Percentiles rank a stretch among this genome's conserved stretches.
These are phyloP conservation scores for Hippocampus kuda DNA, from an alignment of 2,797 vertebrate species.

Conservation along the genomic window DNA sequence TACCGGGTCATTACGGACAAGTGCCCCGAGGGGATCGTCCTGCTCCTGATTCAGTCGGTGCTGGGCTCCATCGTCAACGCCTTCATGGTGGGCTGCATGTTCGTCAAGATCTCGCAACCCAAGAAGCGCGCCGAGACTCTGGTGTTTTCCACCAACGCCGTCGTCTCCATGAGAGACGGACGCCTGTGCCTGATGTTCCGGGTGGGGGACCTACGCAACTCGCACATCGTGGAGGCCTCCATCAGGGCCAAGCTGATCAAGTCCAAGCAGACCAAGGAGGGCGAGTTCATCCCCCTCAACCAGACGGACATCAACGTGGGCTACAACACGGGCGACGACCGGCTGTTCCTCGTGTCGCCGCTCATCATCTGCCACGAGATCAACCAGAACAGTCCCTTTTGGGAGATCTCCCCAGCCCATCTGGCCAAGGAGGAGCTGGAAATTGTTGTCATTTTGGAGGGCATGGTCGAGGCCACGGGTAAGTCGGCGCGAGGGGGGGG, in stretches of 20 bases:
- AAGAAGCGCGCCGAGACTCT: slow-evolving; percentile 98
- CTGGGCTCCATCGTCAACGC: slow-evolving; percentile 98
- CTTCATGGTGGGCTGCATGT: slow-evolving; percentile 99
- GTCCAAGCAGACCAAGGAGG: slow-evolving; percentile 98
- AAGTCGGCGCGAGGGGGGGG: slow-evolving; percentile 31
- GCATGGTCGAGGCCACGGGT: slow-evolving; percentile 99
- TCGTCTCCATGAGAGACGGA: slow-evolving; percentile 94
- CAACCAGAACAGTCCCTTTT: slow-evolving; percentile 96
- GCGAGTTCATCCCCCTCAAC: slow-evolving; percentile 98
- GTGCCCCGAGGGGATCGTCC: slow-evolving; percentile 92
- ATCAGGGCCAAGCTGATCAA: slow-evolving; percentile 98
- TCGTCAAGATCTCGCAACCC: slow-evolving; percentile 98
- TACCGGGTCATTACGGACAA: slow-evolving; percentile 98
- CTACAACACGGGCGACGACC: slow-evolving; percentile 94
- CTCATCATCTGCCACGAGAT: slow-evolving; percentile 99
- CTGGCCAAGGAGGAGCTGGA: slow-evolving; percentile 89
- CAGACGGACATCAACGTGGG: slow-evolving; percentile 99
- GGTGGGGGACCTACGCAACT: slow-evolving; percentile 95
- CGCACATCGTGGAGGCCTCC: slow-evolving; percentile 97
- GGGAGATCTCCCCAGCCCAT: slow-evolving; percentile 89
- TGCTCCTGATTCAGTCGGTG: slow-evolving; percentile 93
- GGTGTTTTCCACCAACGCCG: slow-evolving; percentile 94
- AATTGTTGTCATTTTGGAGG: slow-evolving; percentile 97
- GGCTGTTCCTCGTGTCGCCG: slow-evolving; percentile 95
- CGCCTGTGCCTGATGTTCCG: slow-evolving; percentile 98